Conservation (phyloP, 2,888 invertebrate genomes). For the Ectropis crepuscularia region DNA sequence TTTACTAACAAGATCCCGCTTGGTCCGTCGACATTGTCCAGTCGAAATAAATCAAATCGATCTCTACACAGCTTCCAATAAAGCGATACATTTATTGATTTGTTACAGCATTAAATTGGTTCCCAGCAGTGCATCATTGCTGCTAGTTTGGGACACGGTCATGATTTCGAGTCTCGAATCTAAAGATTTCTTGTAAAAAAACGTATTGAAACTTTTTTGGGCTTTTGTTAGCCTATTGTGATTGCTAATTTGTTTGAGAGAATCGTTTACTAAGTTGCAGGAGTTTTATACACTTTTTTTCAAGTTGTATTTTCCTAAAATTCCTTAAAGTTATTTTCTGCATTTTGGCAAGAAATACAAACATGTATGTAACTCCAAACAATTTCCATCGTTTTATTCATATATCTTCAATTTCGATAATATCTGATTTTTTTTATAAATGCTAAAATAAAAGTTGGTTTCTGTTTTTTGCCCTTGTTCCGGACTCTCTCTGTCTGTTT, state of each 20-base stretch:
- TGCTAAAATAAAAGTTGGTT: no score
- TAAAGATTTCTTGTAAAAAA: conserved; percentile 57
- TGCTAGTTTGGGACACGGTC: conserved; percentile 67
- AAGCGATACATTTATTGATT: conserved; percentile 85
- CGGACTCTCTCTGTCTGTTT: no score
- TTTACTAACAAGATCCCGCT: conserved; percentile 81
- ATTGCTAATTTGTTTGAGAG: conserved; percentile 53
- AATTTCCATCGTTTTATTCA: no score
- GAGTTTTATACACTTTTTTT: no score
- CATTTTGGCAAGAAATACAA: no score
- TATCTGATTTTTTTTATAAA: no score
- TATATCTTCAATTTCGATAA: no score
- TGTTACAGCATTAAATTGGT: conserved; percentile 84
- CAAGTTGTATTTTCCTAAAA: no score
- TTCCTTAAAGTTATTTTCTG: no score
- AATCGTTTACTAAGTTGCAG: not conserved
- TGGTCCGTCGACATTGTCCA: conserved; percentile 71
- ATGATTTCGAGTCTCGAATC: conserved; percentile 57
- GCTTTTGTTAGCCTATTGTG: conserved; percentile 54
- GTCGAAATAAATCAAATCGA: conserved; percentile 81
- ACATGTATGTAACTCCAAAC: no score
- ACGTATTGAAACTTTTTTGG: conserved; percentile 55
- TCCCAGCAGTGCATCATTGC: conserved; percentile 77
- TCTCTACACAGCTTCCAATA: conserved; percentile 83
- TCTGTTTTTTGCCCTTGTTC: no score